Base-by-base conservation (phyloP, 2,113 vertebrate species). In the Stercorarius parasiticus region DNA sequence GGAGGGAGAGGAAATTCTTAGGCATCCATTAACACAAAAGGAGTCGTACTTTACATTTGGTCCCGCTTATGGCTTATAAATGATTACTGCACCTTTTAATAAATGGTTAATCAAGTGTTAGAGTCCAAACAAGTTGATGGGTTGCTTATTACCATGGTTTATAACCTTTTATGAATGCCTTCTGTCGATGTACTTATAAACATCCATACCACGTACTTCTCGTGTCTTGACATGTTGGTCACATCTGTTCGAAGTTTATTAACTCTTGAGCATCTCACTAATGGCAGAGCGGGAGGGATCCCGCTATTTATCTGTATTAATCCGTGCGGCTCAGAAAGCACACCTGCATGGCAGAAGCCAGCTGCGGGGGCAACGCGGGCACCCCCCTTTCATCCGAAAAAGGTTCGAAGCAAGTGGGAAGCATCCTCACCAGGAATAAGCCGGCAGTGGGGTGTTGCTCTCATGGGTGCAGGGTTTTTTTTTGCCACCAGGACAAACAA, bases 101-200 rank as follows among this genome's bases (percentile, higher is more conserved):
- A 96, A 96, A 95, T 91, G 93, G 92, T 96, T 96, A 95, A 97
- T 95, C 94, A 86, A 96, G 78, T 93, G 92, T 94, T 95, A 87
- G 93, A 96, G 95, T 94, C 97, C 97, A 96, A 93, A 91, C 95
- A 92, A 96, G 94, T 67, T 86, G 96, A 96, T 91, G 91, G 95
- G 95, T 95, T 96, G 96, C 96, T 95, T 94, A 96, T 96, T 96
- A 97, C 95, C 91, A 74, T 8, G 36, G 92, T 95, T 92, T 96
- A 94, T 96, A 95, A 95, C 92, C 94, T 93, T 95, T 97, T 94
- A 97, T 96, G 94, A 97, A 97, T 93, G 88, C 88, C 88, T 92
- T 87, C 94, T 96, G 94, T 93, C 5, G 43, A 93, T 74, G 88
- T 82, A 55, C 92, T 97, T 96, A 96, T 91, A 95, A 97, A 95